Base-by-base conservation (phyloP, 92 coral and sea anemone species). In the Porites lobata region DNA sequence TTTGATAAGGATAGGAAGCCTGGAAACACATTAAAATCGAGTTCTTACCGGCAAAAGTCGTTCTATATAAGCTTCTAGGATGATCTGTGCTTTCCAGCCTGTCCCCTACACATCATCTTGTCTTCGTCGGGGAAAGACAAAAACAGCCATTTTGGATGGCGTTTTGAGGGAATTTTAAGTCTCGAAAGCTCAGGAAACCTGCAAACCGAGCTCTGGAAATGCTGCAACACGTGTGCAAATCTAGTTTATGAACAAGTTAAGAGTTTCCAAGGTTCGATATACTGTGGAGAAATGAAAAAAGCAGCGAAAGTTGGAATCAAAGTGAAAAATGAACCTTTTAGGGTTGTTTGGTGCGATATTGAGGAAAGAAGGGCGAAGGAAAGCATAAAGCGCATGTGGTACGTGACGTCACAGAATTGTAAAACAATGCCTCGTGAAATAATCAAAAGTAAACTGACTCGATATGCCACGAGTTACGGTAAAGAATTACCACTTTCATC, bases 351-450 rank as follows among this genome's bases (percentile, higher is more conserved):
- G 93, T 95, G 95, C 98, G 98, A 96, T 95, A 95, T 95, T 97
- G 98, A 96, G 96, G 99, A 95, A 96, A 97, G 99, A 97, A 95
- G 99, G 99, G 98, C 98, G 98, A 97, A 97, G 99, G 99, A 97
- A 95, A 97, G 98, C 99, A 97, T 97, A 97, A 97, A 95, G 99
- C 99, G 99, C 99, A 97, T 97, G 99, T 97, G 99, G 99, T 97
- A 97, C 94, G 98, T 97, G 99, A 97, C 98, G 99, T 97, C 99
- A 97, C 98, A 93, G 98, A 95, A 97, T 97, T 95, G 99, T 97
- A 97, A 97, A 97, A 97, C 99, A 97, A 97, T 97, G 99, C 99
- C 98, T 94, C 98, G 98, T 95, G 98, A 95, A 95, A 95, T 95
- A 95, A 95, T 95, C 98, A 95, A 95, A 95, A 93, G 98, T 95